A percentile compares a stretch with the other conserved stretches of the same genome.
Evolutionary conservation across 2,113 vertebrate species (phyloP).

Genomic region (Macrotis lagotis): DNA sequence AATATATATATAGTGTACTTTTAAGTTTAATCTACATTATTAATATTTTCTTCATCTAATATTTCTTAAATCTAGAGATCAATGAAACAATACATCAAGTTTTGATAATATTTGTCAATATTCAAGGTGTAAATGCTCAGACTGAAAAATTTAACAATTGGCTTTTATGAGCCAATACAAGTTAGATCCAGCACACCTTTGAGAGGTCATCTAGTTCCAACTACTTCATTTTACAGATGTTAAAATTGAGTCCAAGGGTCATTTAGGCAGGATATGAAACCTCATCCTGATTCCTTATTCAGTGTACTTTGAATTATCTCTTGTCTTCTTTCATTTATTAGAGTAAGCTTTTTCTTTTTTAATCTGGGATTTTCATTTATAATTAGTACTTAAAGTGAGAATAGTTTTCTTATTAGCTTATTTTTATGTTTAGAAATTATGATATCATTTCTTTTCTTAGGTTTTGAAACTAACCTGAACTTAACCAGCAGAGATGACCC

Average conservation of each 20-base stretch:
- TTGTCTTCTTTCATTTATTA: neutral
- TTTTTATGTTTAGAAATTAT: neutral
- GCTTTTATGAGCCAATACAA: neutral
- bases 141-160: neutral
- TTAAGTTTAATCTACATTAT: neutral
- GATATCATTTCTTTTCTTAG: slow-evolving; percentile 76
- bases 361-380: neutral
- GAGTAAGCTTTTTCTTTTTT: neutral
- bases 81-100: neutral
- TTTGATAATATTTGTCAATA: neutral
- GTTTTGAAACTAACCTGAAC: slow-evolving; percentile 95
- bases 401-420: neutral
- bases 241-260: neutral
- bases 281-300: neutral
- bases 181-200: neutral
- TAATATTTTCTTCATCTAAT: neutral
- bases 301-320: neutral
- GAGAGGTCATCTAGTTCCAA: neutral
- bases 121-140: neutral
- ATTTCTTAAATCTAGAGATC: neutral
- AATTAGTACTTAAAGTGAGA: neutral
- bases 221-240: neutral
- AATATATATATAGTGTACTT: neutral
- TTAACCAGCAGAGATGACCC: slow-evolving; percentile 89
- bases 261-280: neutral